A percentile compares a stretch with the other conserved stretches of the same genome.
Conservation (phyloP, 2,888 invertebrate genomes). For the Drosophila setosimentum region DNA sequence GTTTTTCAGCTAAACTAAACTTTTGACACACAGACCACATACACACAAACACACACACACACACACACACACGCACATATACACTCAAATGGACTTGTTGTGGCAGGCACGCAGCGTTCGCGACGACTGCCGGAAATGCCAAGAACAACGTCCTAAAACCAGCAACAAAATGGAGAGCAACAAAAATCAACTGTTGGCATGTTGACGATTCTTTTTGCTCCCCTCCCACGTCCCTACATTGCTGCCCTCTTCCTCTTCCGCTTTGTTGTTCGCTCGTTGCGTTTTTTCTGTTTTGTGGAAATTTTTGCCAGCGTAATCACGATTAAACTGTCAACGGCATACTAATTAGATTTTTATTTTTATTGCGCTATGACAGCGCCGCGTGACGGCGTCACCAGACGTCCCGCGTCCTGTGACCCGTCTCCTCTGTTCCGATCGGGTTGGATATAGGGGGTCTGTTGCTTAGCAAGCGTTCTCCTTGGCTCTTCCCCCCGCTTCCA, state of each 20-base stretch:
- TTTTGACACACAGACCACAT: conserved; percentile 44
- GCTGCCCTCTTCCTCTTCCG: not conserved
- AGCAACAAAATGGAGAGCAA: conserved; percentile 57
- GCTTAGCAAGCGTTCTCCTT: conserved; percentile 45
- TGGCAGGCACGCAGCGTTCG: conserved; percentile 67
- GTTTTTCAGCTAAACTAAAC: conserved; percentile 39
- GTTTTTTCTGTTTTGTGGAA: conserved; percentile 54
- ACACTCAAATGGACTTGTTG: conserved; percentile 42
- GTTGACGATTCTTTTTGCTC: conserved; percentile 62
- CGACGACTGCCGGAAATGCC: conserved; percentile 77
- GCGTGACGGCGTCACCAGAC: conserved; percentile 70
- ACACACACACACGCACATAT: conserved; percentile 7
- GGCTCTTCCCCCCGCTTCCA: conserved; percentile 1
- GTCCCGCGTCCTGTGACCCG: conserved; percentile 28
- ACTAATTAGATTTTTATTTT: conserved; percentile 85
- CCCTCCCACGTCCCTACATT: not conserved
- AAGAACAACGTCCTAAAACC: conserved; percentile 65
- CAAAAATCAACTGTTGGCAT: conserved; percentile 81
- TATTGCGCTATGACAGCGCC: conserved; percentile 79
- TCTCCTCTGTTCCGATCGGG: conserved; percentile 2
- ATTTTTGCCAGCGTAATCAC: conserved; percentile 85
- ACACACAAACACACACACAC: conserved; percentile 8
- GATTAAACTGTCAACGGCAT: conserved; percentile 85
- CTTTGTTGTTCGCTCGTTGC: conserved; percentile 6
- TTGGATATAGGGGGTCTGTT: conserved; percentile 10